These are phyloP conservation scores for Rhinoderma darwinii DNA, from an alignment of 2,113 vertebrate species.

Conservation along the genomic window DNA sequence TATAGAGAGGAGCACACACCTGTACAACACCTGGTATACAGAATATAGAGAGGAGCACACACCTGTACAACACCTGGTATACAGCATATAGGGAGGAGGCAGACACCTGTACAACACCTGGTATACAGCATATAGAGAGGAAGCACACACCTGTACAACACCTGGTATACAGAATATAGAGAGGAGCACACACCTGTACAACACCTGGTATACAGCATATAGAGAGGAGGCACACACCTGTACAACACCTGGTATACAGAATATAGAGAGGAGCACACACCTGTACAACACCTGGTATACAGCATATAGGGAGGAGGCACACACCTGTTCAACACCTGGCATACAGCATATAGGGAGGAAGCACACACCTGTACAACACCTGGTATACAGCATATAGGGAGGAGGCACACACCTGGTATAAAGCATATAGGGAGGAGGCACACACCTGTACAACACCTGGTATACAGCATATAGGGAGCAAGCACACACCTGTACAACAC, in stretches of 20 bases:
- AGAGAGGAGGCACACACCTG: not conserved
- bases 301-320: too few relatives aligned
- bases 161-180: not conserved
- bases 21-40: not conserved
- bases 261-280: slow-evolving; percentile 76
- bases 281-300: slow-evolving; percentile 80
- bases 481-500: too few relatives aligned
- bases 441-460: too few relatives aligned
- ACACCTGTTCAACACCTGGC: too few relatives aligned
- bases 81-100: not conserved
- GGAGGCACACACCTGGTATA: too few relatives aligned
- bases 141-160: slow-evolving; percentile 8
- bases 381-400: too few relatives aligned
- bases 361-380: too few relatives aligned
- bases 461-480: too few relatives aligned
- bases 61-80: not conserved
- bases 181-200: not conserved
- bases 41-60: not conserved
- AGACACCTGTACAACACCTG: not conserved
- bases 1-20: not conserved
- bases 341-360: too few relatives aligned
- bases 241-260: not conserved
- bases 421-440: too few relatives aligned
- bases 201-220: not conserved
- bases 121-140: not conserved